A percentile compares a stretch with the other conserved stretches of the same genome.
Conservation (phyloP, 2,113 vertebrate species). For the Callospermophilus lateralis region DNA sequence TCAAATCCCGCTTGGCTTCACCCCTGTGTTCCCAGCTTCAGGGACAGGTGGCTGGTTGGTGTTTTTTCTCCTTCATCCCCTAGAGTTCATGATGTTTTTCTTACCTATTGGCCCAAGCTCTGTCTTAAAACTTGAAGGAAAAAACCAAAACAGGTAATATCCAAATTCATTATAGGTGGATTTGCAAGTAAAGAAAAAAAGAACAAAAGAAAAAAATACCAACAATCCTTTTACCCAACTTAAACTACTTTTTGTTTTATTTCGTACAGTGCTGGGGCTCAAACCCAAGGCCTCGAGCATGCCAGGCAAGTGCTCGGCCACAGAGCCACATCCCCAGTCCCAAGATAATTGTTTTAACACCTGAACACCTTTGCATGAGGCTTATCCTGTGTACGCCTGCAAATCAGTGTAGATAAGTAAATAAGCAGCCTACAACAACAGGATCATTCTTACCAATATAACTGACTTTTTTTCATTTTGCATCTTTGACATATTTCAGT, state of each 20-base stretch:
- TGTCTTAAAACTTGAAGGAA: neutral
- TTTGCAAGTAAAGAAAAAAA: neutral
- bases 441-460: neutral
- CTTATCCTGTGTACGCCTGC: neutral
- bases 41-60: too few species aligned
- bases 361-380: neutral
- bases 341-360: neutral
- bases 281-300: too few species aligned
- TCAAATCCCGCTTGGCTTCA: too few species aligned
- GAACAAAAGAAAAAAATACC: neutral
- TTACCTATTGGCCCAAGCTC: neutral
- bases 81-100: neutral
- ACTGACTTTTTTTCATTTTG: neutral
- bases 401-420: too few species aligned
- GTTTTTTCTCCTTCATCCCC: neutral
- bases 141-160: neutral
- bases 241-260: too few species aligned
- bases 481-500: neutral
- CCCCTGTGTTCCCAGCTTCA: too few species aligned
- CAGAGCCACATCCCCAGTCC: too few species aligned
- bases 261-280: too few species aligned
- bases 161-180: neutral
- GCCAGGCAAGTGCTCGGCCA: too few species aligned
- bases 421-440: neutral
- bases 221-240: neutral